Base-by-base conservation (phyloP, 1,140 invertebrate species). In the Schmidtea mediterranea region DNA sequence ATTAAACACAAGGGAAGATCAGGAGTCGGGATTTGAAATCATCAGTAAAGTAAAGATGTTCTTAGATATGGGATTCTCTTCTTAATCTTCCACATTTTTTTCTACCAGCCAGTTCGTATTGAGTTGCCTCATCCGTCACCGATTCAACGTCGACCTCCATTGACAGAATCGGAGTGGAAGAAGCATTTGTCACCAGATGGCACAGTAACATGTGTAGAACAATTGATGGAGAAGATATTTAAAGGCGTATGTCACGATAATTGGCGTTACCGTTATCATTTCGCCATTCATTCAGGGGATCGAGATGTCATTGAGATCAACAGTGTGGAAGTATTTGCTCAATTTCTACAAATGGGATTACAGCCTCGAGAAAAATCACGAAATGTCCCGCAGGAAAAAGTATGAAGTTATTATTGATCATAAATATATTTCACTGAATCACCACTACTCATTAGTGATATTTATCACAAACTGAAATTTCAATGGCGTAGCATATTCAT, bases 241-340 rank as follows among this genome's bases (percentile, higher is more conserved):
- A 74, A 75, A 68, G 84, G 84, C 56, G 83, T 86, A 63, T 69
- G 74, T 43, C 12, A 24, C 12, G 10, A 18, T n/a, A 43, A 8
- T 41, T 45, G 46, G 9, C 9, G 8, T 15, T 47, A 10, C 24
- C 6, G 16, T 47, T 47, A 12, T n/a, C n/a, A n/a, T n/a, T n/a
- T n/a, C n/a, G n/a, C n/a, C 13, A 32, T 47, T 47, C 13, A 21
- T 49, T 50, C 55, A 78, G 76, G 77, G 77, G 41, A 68, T 79
- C 32, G 63, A 67, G 36, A 73, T 74, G 53, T 70, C 72, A 16
- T 69, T 94, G 50, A 68, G 87, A 18, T 69, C 72, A 26, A 78
- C 82, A 59, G 79, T 89, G 0, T 97, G 89, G 89, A 94, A 90
- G 60, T 94, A 79, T 66, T 70, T 95, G 8, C 69, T 97, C 3